phyloP scores from a whole-genome alignment of 1,140 invertebrate species.

The Liolophura sinensis region DNA sequence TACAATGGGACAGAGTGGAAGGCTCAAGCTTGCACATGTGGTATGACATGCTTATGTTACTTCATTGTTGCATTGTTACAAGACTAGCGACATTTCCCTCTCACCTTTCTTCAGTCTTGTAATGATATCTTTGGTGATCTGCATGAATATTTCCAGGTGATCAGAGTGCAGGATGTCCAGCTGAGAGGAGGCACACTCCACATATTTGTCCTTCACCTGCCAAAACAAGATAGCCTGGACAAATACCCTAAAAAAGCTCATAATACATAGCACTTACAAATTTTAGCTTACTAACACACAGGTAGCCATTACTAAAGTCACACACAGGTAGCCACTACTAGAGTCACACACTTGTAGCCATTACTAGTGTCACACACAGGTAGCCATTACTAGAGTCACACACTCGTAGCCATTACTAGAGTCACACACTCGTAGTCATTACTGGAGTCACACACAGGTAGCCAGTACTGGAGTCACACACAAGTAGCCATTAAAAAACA shows the following conservation, averaged over 20 bases:
- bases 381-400: background rate
- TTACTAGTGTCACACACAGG: background rate
- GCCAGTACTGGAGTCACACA: background rate
- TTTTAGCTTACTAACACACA: too few species aligned
- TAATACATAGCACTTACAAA: background rate
- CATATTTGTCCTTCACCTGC: constrained; percentile 49
- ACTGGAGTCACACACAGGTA: background rate
- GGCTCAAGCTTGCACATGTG: too few species aligned
- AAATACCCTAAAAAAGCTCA: background rate
- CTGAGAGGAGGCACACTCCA: constrained; percentile 38
- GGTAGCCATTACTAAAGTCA: too few species aligned
- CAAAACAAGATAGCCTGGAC: constrained; percentile 10
- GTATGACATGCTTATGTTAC: too few species aligned
- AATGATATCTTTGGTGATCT: constrained; percentile 43
- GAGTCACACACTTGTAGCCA: background rate
- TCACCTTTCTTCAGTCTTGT: constrained; percentile 4
- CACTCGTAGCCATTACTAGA: background rate
- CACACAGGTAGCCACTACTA: too few species aligned
- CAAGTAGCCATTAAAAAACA: background rate
- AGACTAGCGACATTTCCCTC: background rate
- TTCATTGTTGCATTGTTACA: too few species aligned
- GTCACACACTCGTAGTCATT: too few species aligned
- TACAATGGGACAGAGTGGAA: too few species aligned
- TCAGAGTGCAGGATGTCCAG: constrained; percentile 39
- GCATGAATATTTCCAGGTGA: constrained; percentile 42